phyloP scores from a whole-genome alignment of 2,797 vertebrate genomes.

The Nasua narica region DNA sequence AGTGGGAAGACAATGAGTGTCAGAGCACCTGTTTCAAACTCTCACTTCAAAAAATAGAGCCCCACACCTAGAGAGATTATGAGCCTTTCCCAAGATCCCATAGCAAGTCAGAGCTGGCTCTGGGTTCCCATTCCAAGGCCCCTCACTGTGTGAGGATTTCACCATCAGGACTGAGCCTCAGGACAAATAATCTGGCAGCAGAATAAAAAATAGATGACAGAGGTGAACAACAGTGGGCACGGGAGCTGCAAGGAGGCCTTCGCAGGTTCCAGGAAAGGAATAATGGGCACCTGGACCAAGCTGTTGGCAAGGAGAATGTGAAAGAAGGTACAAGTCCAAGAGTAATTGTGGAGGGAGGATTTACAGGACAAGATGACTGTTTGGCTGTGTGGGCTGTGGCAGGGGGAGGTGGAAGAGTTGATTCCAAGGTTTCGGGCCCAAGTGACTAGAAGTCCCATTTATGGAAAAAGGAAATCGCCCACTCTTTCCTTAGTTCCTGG shows the following conservation, averaged over 20 bases:
- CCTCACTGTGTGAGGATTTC: not conserved
- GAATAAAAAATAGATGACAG: not conserved
- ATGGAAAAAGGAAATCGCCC: conserved; percentile 55
- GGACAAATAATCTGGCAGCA: not conserved
- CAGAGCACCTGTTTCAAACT: not conserved
- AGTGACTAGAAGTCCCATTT: conserved; percentile 32
- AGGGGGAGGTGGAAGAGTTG: not conserved
- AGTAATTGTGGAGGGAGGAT: not conserved
- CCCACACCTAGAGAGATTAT: not conserved
- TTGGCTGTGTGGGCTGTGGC: conserved; percentile 40
- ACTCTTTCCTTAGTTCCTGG: conserved; percentile 39
- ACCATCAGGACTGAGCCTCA: not conserved
- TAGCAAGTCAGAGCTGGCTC: not conserved
- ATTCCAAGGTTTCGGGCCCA: conserved; percentile 20
- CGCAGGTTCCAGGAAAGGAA: conserved; percentile 27
- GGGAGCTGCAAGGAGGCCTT: not conserved
- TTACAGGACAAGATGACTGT: conserved; percentile 43
- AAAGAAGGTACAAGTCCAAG: not conserved
- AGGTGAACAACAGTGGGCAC: not conserved
- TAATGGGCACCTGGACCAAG: not conserved
- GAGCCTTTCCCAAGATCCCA: not conserved
- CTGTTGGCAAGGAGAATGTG: not conserved
- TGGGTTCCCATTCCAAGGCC: not conserved
- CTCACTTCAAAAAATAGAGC: not conserved
- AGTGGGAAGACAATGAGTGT: not conserved